Conservation (phyloP, 1,140 invertebrate species). For the Drosophila eugracilis region DNA sequence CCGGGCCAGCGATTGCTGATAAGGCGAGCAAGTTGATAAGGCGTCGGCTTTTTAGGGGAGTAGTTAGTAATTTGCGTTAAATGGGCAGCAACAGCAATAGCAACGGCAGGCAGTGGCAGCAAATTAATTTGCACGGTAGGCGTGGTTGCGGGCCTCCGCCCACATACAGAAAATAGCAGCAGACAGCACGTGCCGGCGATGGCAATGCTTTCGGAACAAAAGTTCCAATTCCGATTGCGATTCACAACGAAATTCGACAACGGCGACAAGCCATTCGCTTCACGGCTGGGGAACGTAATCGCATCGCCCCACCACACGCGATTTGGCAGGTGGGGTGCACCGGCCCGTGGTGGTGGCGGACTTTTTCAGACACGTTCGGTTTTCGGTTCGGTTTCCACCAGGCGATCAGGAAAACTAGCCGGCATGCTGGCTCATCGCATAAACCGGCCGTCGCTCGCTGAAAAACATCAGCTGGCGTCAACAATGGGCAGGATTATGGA, state of each 20-base stretch:
- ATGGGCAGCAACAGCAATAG: conserved; percentile 22
- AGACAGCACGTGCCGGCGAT: conserved; percentile 31
- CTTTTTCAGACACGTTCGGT: conserved; percentile 82
- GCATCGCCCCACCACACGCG: conserved; percentile 23
- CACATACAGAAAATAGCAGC: conserved; percentile 35
- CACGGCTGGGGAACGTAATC: conserved; percentile 50
- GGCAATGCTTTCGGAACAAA: conserved; percentile 47
- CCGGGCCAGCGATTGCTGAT: conserved; percentile 59
- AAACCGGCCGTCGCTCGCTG: conserved; percentile 8
- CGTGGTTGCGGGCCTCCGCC: conserved; percentile 81
- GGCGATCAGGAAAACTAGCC: conserved; percentile 45
- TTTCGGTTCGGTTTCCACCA: conserved; percentile 78
- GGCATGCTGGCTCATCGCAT: conserved; percentile 22
- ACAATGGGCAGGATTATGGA: conserved; percentile 8
- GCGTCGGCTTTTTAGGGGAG: conserved; percentile 51
- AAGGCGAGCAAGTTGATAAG: conserved; percentile 69
- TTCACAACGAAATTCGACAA: conserved; percentile 38
- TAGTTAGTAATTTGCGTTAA: conserved; percentile 66
- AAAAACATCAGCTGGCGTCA: conserved; percentile 4
- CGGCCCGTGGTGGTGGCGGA: conserved; percentile 66
- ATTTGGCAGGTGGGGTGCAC: conserved; percentile 68
- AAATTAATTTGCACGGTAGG: conserved; percentile 80
- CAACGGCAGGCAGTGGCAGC: conserved; percentile 23
- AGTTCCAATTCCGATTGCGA: conserved; percentile 58
- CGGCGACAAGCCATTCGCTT: conserved; percentile 60